A percentile compares a stretch with the other conserved stretches of the same genome.
Conservation (phyloP, 2,888 invertebrate species). For the Ennomos fuscantarius region DNA sequence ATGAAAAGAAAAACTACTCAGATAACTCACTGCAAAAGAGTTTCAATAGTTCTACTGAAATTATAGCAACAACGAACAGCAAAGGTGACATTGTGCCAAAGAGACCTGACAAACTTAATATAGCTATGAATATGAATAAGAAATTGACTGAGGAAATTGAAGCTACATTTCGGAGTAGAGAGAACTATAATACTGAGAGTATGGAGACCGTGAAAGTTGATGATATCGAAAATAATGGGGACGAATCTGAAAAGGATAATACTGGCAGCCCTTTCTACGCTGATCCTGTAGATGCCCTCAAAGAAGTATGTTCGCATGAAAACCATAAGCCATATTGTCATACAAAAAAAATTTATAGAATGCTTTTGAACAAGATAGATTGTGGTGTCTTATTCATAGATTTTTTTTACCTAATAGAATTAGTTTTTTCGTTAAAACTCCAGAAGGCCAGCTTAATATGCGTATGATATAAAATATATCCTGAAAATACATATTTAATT, state of each 20-base stretch:
- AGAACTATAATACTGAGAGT: constrained; percentile 72
- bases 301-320: constrained; percentile 70
- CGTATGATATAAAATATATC: too few species aligned
- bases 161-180: constrained; percentile 71
- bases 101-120: constrained; percentile 80
- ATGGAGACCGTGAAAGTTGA: constrained; percentile 81
- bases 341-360: too few species aligned
- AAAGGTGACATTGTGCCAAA: constrained; percentile 78
- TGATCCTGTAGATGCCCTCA: constrained; percentile 94
- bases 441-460: too few species aligned
- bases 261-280: constrained; percentile 95
- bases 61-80: constrained; percentile 80
- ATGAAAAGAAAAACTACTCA: constrained; percentile 72
- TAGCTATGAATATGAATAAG: constrained; percentile 78
- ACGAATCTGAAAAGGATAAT: constrained; percentile 83
- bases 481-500: constrained; percentile 6
- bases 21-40: constrained; percentile 72
- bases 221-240: constrained; percentile 64
- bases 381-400: too few species aligned
- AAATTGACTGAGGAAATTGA: constrained; percentile 80
- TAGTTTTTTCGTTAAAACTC: too few species aligned
- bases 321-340: too few species aligned
- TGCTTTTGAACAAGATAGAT: too few species aligned
- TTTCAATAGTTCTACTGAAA: constrained; percentile 71
- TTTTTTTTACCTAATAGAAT: too few species aligned